These are phyloP conservation scores for Dipodomys spectabilis DNA, from an alignment of 2,113 vertebrate species.

Conservation along the genomic window DNA sequence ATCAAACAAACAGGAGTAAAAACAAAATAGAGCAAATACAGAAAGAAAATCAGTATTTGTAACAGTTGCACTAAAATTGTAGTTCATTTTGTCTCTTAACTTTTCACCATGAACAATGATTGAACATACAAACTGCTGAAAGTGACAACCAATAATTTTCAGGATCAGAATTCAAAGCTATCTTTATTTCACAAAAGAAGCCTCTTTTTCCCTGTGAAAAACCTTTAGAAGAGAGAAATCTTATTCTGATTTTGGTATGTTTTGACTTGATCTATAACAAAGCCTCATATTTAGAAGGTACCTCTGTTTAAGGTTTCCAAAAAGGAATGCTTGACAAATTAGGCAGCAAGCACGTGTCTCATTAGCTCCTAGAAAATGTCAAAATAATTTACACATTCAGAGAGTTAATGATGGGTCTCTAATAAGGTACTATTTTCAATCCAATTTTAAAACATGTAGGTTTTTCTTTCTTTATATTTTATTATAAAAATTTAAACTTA, in stretches of 20 bases:
- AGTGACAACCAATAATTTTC: not conserved
- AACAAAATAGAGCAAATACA: not conserved
- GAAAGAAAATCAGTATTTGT: not conserved
- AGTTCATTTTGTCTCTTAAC: not conserved
- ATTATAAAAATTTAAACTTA: conserved; percentile 9
- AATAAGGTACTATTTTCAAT: conserved; percentile 61
- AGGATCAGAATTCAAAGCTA: not conserved
- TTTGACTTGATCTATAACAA: conserved; percentile 18
- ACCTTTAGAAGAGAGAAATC: not conserved
- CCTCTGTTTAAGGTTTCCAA: conserved; percentile 38
- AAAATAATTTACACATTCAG: conserved; percentile 65
- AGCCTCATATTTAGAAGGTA: conserved; percentile 45
- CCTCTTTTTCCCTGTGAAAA: not conserved
- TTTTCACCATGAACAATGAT: not conserved
- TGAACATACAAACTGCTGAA: not conserved
- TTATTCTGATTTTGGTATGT: conserved; percentile 12
- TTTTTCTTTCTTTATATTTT: conserved; percentile 23
- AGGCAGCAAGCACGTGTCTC: conserved; percentile 57
- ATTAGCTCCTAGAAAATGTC: conserved; percentile 62
- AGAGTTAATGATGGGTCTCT: conserved; percentile 52
- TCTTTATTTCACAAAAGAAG: not conserved
- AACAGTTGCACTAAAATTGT: not conserved
- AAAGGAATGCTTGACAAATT: conserved; percentile 48
- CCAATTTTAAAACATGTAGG: conserved; percentile 39
- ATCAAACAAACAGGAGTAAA: not conserved